phyloP scores from a whole-genome alignment of 1,140 invertebrate species.

The Micrasema longulum region DNA sequence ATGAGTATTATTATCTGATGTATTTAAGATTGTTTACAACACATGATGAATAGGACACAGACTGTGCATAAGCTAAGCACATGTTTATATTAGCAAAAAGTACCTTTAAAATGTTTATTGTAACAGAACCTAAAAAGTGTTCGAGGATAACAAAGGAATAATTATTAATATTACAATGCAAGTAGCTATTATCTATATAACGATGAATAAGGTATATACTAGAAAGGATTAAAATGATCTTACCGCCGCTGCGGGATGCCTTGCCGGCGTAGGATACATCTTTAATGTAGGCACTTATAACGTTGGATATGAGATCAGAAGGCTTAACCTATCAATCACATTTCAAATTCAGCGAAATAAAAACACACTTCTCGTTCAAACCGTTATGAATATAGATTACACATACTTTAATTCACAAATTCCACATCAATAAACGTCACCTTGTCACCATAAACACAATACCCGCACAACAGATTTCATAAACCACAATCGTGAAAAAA shows the following conservation, averaged over 20 bases:
- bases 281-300: slow-evolving; percentile 42
- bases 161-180: too few relatives aligned
- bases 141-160: background rate
- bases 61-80: background rate
- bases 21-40: too few relatives aligned
- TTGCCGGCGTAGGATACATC: slow-evolving; percentile 72
- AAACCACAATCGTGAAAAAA: slow-evolving; percentile 38
- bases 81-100: slow-evolving; percentile 22
- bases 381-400: slow-evolving; percentile 36
- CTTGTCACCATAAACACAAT: slow-evolving; percentile 48
- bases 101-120: slow-evolving; percentile 10
- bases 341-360: slow-evolving; percentile 36
- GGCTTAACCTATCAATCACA: slow-evolving; percentile 46
- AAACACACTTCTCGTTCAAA: slow-evolving; percentile 15
- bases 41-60: too few relatives aligned
- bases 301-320: slow-evolving; percentile 38
- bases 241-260: slow-evolving; percentile 72
- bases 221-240: slow-evolving; percentile 56
- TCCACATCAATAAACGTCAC: slow-evolving; percentile 43
- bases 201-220: too few relatives aligned
- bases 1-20: too few relatives aligned
- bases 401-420: slow-evolving; percentile 43
- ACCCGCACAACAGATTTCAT: slow-evolving; percentile 43
- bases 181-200: background rate
- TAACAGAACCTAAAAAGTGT: background rate